These are phyloP conservation scores for Aldabrachelys gigantea DNA, from an alignment of 2,113 vertebrate species.

Conservation along the genomic window DNA sequence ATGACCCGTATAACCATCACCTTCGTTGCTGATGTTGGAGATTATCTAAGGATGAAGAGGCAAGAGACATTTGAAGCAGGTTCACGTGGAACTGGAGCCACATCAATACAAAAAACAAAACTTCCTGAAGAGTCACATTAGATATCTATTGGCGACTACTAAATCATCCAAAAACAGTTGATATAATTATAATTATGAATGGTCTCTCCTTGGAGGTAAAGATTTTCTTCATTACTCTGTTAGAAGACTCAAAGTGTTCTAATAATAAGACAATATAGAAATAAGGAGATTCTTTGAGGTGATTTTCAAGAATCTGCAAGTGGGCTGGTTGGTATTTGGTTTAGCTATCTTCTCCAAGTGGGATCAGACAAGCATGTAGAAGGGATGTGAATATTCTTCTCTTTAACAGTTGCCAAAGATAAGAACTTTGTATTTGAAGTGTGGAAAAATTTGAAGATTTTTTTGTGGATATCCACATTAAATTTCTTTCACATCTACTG, in stretches of 20 bases:
- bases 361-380: neutral
- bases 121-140: neutral
- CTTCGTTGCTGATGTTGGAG: neutral
- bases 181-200: neutral
- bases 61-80: neutral
- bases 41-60: neutral
- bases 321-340: no score
- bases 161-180: neutral
- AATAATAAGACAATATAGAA: no score
- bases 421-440: no score
- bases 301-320: neutral
- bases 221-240: neutral
- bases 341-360: neutral
- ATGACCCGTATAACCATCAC: neutral
- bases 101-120: neutral
- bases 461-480: no score
- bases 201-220: neutral
- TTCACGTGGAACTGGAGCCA: neutral
- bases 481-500: no score
- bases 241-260: neutral
- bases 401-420: no score
- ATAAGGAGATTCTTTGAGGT: neutral
- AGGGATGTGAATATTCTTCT: no score
- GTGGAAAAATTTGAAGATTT: no score
- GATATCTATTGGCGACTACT: neutral